phyloP scores from a whole-genome alignment of 2,113 vertebrate species.

The Heptranchias perlo region DNA sequence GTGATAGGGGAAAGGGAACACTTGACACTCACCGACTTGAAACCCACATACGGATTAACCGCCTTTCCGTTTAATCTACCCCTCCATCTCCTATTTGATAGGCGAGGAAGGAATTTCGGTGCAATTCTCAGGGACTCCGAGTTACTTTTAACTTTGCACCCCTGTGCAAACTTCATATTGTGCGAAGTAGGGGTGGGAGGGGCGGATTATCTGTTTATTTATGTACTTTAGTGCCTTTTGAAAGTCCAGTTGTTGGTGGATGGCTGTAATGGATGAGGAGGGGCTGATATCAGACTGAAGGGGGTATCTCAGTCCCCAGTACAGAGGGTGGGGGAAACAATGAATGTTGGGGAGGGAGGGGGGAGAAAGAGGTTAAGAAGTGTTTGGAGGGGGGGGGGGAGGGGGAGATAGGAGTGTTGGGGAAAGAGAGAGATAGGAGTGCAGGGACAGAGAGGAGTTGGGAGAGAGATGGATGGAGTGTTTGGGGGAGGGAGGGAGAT shows the following conservation, averaged over 20 bases:
- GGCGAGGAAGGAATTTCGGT: neutral
- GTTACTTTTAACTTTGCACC: neutral
- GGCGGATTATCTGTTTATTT: neutral
- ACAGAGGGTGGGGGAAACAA: neutral
- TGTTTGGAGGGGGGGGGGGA: neutral
- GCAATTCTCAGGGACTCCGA: neutral
- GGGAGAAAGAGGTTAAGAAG: neutral
- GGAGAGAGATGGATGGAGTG: no score
- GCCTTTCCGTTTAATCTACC: neutral
- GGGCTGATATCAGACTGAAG: neutral
- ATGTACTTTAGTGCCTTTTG: neutral
- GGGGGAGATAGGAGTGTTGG: neutral
- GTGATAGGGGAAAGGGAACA: neutral
- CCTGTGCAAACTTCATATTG: neutral
- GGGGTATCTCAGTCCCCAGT: neutral
- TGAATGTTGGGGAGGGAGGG: no score
- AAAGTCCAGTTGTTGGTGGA: neutral
- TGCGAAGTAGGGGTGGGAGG: no score
- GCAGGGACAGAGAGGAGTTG: neutral
- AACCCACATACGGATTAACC: neutral
- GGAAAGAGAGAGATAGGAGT: no score
- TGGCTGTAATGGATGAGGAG: neutral
- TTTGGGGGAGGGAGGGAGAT: no score
- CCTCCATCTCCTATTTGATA: neutral
- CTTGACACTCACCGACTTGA: neutral